A percentile compares a stretch with the other conserved stretches of the same genome.
phyloP scores from a whole-genome alignment of 2,113 vertebrate species.

The Seriola rivoliana region DNA sequence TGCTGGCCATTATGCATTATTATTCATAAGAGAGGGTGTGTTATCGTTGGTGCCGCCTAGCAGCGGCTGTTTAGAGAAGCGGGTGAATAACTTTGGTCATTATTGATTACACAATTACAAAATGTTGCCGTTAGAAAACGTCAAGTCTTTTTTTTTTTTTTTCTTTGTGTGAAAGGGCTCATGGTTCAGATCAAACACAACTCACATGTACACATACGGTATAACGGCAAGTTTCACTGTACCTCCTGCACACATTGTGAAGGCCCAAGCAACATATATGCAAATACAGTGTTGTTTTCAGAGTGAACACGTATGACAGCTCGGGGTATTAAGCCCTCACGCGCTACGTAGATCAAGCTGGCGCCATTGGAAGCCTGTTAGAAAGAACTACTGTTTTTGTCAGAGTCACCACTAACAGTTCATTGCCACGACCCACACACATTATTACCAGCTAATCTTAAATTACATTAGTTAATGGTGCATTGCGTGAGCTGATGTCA shows the following conservation, averaged over 20 bases:
- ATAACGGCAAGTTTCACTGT: conserved; percentile 6
- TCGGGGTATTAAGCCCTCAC: neutral
- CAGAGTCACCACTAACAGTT: conserved; percentile 36
- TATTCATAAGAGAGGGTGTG: conserved; percentile 72
- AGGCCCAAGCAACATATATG: neutral
- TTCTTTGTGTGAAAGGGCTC: conserved; percentile 18
- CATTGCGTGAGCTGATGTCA: conserved; percentile 65
- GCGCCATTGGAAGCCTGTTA: conserved; percentile 8
- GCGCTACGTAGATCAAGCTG: conserved; percentile 9
- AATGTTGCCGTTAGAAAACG: conserved; percentile 40
- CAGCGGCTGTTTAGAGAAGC: conserved; percentile 53
- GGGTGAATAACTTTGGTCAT: conserved; percentile 56
- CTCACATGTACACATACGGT: neutral
- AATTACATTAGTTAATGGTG: conserved; percentile 42
- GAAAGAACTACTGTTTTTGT: conserved; percentile 43
- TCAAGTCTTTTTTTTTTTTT: conserved; percentile 27
- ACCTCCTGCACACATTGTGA: neutral
- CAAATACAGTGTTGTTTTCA: neutral
- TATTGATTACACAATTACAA: conserved; percentile 73
- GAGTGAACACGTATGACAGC: neutral
- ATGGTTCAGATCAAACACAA: conserved; percentile 22
- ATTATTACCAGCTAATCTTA: conserved; percentile 58
- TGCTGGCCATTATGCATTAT: conserved; percentile 68
- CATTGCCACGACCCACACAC: conserved; percentile 41
- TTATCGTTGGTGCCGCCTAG: conserved; percentile 69